Base-by-base conservation (phyloP, 2,797 vertebrate species). In the Crypturellus tataupa region DNA sequence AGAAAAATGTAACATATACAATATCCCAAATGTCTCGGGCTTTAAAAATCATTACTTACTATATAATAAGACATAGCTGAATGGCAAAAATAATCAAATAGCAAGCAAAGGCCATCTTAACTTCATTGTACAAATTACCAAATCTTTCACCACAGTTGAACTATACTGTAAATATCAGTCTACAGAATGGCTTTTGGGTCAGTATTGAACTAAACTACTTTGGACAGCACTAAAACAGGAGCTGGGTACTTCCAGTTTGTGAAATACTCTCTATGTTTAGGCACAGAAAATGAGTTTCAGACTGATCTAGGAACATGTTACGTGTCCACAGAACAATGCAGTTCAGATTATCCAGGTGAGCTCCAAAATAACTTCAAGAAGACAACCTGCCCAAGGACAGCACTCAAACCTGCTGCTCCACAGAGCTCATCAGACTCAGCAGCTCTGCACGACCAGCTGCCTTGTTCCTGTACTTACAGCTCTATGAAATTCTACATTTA, bases 301-400 rank as follows among this genome's bases (percentile, higher is more conserved):
- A n/a, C 31, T 42, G 17, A 75, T 68, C 5, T 84, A 58, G 4
- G 2, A 7, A n/a, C 27, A 39, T 0, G 23, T 47, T 42, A 47
- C 0, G 0, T 4, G 27, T 0, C 0, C 7, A 27, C 17, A 47
- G 47, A 87, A 69, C 40, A 76, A 2, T 0, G 14, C 27, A 40
- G 65, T 23, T 39, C 73, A 27, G n/a, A n/a, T 15, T 33, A 42
- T 12, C 42, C 35, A 56, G 15, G 55, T 46, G 25, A 73, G 65
- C 44, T 83, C 53, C 84, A 89, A n/a, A 25, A 2, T 13, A 81
- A 24, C 7, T 6, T 49, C 62, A 78, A 58, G 72, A 10, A 68
- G 69, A 51, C 9, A 77, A 86, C 11, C 5, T 59, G 55, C 15
- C 47, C 0, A 2, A 83, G 49, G 7, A n/a, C 27, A 83, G n/a